phyloP scores from a whole-genome alignment of 2,888 invertebrate genomes.

The Drosophila lacicola region DNA sequence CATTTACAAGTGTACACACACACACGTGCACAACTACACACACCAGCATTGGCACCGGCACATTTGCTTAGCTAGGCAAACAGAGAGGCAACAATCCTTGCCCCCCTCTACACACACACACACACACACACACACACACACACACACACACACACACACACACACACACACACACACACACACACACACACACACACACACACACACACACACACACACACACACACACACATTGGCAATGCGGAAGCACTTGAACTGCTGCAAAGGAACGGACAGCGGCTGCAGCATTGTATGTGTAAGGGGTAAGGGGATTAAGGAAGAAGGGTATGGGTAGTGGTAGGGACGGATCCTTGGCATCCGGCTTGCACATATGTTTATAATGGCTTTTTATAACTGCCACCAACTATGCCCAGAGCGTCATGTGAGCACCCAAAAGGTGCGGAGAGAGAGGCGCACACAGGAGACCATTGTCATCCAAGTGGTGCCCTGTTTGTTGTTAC shows the following conservation, averaged over 20 bases:
- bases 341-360: slow-evolving; percentile 5
- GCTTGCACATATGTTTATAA: slow-evolving; percentile 75
- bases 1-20: slow-evolving; percentile 16
- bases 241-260: slow-evolving; percentile 65
- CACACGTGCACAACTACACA: slow-evolving; percentile 1
- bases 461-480: slow-evolving; percentile 31
- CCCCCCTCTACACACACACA: slow-evolving; percentile 7
- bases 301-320: not conserved
- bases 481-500: slow-evolving; percentile 23
- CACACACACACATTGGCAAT: slow-evolving; percentile 5
- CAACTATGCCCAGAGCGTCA: slow-evolving; percentile 34
- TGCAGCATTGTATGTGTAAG: not conserved
- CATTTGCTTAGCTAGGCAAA: slow-evolving; percentile 61
- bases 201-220: too few relatives aligned
- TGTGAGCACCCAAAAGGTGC: slow-evolving; percentile 6
- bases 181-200: not conserved
- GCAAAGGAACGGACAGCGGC: slow-evolving; percentile 2
- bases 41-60: slow-evolving; percentile 19
- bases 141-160: too few relatives aligned
- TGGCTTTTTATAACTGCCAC: slow-evolving; percentile 74
- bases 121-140: slow-evolving; percentile 5
- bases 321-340: not conserved
- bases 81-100: slow-evolving; percentile 14
- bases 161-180: too few relatives aligned
- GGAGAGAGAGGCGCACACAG: not conserved